Conservation (phyloP, 2,888 invertebrate species). For the Caenorhabditis wallacei region DNA sequence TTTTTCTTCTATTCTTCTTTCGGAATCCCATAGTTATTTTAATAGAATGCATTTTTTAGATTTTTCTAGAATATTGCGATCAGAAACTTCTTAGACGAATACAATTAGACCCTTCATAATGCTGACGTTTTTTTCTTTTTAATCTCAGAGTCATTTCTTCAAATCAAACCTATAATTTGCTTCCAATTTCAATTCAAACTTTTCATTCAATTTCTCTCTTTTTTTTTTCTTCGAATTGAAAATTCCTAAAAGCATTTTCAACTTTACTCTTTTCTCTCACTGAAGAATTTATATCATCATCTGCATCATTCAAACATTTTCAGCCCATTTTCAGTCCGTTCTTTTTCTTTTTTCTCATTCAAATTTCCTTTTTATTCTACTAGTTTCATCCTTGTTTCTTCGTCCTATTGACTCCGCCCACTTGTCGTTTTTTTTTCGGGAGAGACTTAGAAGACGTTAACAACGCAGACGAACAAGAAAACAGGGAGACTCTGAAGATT, state of each 20-base stretch:
- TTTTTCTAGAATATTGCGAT: no score
- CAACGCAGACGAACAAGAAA: constrained; percentile 14
- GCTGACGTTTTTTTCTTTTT: no score
- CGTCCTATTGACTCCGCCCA: constrained; percentile 26
- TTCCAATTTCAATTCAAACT: background rate
- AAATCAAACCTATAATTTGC: constrained; percentile 12
- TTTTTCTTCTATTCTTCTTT: no score
- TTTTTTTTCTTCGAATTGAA: background rate
- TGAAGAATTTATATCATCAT: background rate
- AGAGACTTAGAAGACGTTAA: constrained; percentile 31
- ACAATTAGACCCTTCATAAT: no score
- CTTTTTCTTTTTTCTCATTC: background rate
- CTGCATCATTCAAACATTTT: constrained; percentile 8
- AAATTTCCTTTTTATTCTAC: constrained; percentile 26
- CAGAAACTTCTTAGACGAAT: no score
- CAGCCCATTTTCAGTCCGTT: constrained; percentile 22
- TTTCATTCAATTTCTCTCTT: background rate
- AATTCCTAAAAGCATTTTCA: constrained; percentile 6
- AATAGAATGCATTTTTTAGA: no score
- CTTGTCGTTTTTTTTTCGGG: constrained; percentile 14
- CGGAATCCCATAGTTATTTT: no score
- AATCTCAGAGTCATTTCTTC: no score
- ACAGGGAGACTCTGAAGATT: constrained; percentile 8
- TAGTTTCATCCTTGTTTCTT: constrained; percentile 26
- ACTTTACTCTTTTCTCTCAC: constrained; percentile 4